Percentiles rank a stretch among this genome's conserved stretches.
phyloP scores from a whole-genome alignment of 2,113 vertebrate species.

The Nannospalax galili region DNA sequence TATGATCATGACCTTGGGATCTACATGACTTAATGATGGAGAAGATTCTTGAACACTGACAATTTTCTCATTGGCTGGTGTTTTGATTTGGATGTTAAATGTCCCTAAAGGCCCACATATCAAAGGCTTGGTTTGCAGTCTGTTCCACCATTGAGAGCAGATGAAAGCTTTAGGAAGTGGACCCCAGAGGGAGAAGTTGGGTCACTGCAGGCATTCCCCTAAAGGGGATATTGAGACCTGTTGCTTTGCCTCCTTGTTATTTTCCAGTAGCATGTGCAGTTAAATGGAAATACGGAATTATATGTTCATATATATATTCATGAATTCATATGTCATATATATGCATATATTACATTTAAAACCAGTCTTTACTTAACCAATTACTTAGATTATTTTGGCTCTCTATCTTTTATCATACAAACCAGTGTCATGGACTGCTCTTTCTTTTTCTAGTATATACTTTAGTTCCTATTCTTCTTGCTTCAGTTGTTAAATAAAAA shows the following conservation, averaged over 20 bases:
- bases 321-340: neutral
- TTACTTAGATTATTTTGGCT: neutral
- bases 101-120: neutral
- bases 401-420: neutral
- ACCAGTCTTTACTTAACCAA: neutral
- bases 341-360: neutral
- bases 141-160: neutral
- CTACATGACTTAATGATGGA: neutral
- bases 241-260: neutral
- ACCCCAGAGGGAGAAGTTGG: neutral
- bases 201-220: neutral
- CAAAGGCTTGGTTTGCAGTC: neutral
- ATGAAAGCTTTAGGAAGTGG: neutral
- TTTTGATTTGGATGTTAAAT: neutral
- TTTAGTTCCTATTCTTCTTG: neutral
- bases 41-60: neutral
- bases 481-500: neutral
- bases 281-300: neutral
- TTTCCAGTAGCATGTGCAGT: neutral
- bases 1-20: neutral
- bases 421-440: neutral
- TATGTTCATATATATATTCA: neutral
- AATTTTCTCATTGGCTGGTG: neutral
- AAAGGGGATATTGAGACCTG: neutral
- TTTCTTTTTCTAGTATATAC: neutral